phyloP scores from a whole-genome alignment of 2,888 invertebrate genomes.

The Holacanthella duospinosa region DNA sequence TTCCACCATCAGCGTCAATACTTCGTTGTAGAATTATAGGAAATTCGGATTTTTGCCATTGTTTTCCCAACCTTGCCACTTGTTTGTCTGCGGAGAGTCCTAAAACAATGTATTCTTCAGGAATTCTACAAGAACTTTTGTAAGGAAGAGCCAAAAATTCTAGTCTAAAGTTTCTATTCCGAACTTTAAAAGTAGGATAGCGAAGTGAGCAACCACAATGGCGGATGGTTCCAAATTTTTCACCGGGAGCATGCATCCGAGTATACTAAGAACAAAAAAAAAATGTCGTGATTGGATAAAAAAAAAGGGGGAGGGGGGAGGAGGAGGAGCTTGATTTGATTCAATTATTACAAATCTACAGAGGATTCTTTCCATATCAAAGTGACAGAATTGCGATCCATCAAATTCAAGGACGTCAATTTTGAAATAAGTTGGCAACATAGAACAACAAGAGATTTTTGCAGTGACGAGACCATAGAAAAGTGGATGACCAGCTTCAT shows the following conservation, averaged over 20 bases:
- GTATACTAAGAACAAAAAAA: not conserved
- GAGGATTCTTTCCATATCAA: not conserved
- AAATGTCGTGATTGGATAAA: too few relatives aligned
- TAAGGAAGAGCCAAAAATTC: not conserved
- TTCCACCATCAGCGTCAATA: not conserved
- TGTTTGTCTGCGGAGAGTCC: not conserved
- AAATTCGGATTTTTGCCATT: not conserved
- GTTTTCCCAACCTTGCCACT: not conserved
- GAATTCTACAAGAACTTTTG: not conserved
- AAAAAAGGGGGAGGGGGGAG: too few relatives aligned
- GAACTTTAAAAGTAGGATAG: not conserved
- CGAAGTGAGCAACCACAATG: not conserved
- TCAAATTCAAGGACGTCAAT: not conserved
- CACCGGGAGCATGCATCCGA: not conserved
- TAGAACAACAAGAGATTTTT: not conserved
- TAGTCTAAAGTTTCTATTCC: not conserved
- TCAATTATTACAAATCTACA: not conserved
- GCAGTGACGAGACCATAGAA: not conserved
- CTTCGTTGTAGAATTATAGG: not conserved
- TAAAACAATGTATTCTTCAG: not conserved
- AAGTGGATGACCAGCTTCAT: not conserved
- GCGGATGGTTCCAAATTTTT: not conserved
- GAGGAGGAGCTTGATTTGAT: too few relatives aligned
- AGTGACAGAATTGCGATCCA: not conserved
- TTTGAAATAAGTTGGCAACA: not conserved